Evolutionary conservation across 1,140 invertebrate species (phyloP), one percentile per base, ranked within the genome.

Genomic region (Halictus rubicundus): DNA sequence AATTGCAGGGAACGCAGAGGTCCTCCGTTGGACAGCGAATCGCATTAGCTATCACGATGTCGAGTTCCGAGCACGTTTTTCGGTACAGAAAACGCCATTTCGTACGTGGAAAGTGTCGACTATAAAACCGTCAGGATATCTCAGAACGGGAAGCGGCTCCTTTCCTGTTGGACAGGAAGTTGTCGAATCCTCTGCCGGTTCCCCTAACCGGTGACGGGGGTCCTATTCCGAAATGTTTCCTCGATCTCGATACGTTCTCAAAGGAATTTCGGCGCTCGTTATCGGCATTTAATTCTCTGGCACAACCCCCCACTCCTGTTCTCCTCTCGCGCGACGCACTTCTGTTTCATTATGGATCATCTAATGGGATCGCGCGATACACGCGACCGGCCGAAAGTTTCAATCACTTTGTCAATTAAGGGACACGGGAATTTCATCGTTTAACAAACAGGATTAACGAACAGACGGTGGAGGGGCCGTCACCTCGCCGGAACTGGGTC

Each of bases 101-200:
- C 83, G 83, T 85, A 85, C 79, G 84, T 85, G 83, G 83, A 69
- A 85, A 85, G 79, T 85, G 71, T 80, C 74, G 83, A 75, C 84
- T 78, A 78, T 85, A 85, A 85, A 85, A 85, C 83, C 84, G 83
- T 83, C 83, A 84, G 70, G 82, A 84, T 84, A 85, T 85, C 83
- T 85, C 68, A 81, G 72, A 85, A 84, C 81, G 73, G 78, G 82
- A 77, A 81, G 79, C 78, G 77, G 82, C 78, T 84, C 82, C 77
- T 83, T 85, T 84, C 71, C 72, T 46, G 78, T 70, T 69, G 82
- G 78, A 84, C 78, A 72, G 82, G 82, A 84, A 85, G 73, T 79
- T 81, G 82, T 85, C 83, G 78, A 81, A 85, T 73, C 68, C 73
- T 39, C 73, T 32, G 61, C 65, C 32, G 52, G 65, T 65, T 73